Base-by-base conservation (phyloP, 2,888 invertebrate genomes). In the Ormyrus pomaceus region DNA sequence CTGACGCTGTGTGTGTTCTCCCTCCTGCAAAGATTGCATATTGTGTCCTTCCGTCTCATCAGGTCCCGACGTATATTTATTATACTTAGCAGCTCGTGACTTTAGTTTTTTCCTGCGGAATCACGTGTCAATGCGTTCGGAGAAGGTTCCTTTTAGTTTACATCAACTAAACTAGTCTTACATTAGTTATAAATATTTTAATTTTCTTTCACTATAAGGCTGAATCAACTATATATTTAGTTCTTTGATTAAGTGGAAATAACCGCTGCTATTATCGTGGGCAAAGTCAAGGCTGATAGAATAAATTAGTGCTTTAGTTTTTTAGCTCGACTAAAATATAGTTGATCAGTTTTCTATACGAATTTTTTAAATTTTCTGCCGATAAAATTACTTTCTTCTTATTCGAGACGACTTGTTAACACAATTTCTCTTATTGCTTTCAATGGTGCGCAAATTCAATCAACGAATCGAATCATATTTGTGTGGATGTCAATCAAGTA, bases 401-500 rank as follows among this genome's bases (percentile, higher is more conserved):
- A 48, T 61, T 73, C 74, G 74, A 56, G 55, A 74, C 73, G 61
- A 79, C 46, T 56, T 59, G 64, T 71, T 73, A 19, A 55, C 7
- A 69, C 58, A 59, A 66, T 11, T 74, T 64, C 4, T 34, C 34
- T 70, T 78, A 73, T 81, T 81, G 81, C 77, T 81, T 78, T 81
- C 78, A 81, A 81, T 76, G 71, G 75, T 79, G 81, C 81, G 75
- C 79, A 72, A 68, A 69, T 76, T 79, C 10, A 55, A 69, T 62
- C 55, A 75, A 58, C 59, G 56, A 81, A 61, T 69, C 58, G 73
- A 69, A 50, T 48, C 34, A 59, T 48, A 69, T 64, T 55, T 71
- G 10, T 19, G 8, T 58, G 56, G n/a, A 50, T 76, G 61, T 77
- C 51, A 65, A 73, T 73, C n/a, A 66, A 80, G 46, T 56, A 55